phyloP scores from a whole-genome alignment of 2,113 vertebrate genomes.

The Callithrix jacchus region DNA sequence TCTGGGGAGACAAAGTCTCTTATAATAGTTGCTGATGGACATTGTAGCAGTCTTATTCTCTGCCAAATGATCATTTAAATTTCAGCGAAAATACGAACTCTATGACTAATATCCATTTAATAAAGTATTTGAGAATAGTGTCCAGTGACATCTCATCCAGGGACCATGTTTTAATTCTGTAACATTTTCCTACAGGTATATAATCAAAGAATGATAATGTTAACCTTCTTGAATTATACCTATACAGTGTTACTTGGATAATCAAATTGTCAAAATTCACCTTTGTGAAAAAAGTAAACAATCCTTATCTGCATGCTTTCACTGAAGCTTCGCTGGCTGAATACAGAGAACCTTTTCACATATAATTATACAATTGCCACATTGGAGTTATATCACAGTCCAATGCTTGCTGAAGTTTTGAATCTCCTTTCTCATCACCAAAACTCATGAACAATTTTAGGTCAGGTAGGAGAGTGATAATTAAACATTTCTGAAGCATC shows the following conservation, averaged over 20 bases:
- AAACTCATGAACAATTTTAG: constrained; percentile 45
- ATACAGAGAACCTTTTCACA: neutral
- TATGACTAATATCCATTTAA: neutral
- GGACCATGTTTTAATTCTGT: neutral
- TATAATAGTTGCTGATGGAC: neutral
- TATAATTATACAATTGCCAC: neutral
- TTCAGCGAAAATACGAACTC: neutral
- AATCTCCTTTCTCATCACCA: neutral
- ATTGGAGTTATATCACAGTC: neutral
- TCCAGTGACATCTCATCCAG: neutral
- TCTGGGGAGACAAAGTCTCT: neutral
- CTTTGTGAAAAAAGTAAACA: neutral
- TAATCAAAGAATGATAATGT: neutral
- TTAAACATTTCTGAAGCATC: constrained; percentile 53
- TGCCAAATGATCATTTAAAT: neutral
- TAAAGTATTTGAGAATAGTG: neutral
- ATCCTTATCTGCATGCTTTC: neutral
- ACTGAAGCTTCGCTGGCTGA: neutral
- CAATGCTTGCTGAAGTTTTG: constrained; percentile 10
- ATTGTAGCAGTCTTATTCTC: neutral
- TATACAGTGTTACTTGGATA: neutral
- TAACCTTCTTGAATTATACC: neutral
- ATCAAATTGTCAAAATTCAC: neutral
- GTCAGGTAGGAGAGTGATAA: constrained; percentile 34
- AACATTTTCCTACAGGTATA: neutral